Percentiles rank a stretch among this genome's conserved stretches.
These are phyloP conservation scores for Pseudoatta argentina DNA, from an alignment of 1,140 invertebrate species.

Conservation along the genomic window DNA sequence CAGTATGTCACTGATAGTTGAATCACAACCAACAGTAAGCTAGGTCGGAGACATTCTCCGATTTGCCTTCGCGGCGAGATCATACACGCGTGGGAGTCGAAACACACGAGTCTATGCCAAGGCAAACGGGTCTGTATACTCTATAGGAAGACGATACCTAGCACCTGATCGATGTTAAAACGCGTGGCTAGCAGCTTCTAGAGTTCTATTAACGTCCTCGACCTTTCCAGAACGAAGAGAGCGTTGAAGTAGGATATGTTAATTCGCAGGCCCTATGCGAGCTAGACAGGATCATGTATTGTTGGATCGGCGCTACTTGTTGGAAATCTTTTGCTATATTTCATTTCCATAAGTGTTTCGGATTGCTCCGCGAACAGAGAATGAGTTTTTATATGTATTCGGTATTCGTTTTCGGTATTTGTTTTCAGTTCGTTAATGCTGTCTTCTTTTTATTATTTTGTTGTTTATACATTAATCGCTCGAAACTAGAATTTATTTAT, in stretches of 20 bases:
- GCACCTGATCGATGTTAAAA: conserved; percentile 51
- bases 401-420: conserved; percentile 54
- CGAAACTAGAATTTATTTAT: conserved; percentile 33
- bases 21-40: conserved; percentile 16
- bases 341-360: conserved; percentile 48
- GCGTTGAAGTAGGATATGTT: background rate
- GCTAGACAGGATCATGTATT: conserved; percentile 32
- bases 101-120: background rate
- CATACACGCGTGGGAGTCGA: conserved; percentile 19
- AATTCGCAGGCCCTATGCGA: background rate
- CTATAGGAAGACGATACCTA: conserved; percentile 15
- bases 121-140: conserved; percentile 8
- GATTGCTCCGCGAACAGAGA: conserved; percentile 65
- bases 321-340: conserved; percentile 61
- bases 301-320: conserved; percentile 77
- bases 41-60: background rate
- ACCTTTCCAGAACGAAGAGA: background rate
- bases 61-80: conserved; percentile 7
- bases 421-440: conserved; percentile 63
- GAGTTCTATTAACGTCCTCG: conserved; percentile 15
- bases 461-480: conserved; percentile 18
- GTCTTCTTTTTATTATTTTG: conserved; percentile 24
- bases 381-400: conserved; percentile 57
- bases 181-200: conserved; percentile 23
- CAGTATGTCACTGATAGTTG: conserved; percentile 27